phyloP scores from a whole-genome alignment of 1,140 invertebrate species.

The Agrilus planipennis region DNA sequence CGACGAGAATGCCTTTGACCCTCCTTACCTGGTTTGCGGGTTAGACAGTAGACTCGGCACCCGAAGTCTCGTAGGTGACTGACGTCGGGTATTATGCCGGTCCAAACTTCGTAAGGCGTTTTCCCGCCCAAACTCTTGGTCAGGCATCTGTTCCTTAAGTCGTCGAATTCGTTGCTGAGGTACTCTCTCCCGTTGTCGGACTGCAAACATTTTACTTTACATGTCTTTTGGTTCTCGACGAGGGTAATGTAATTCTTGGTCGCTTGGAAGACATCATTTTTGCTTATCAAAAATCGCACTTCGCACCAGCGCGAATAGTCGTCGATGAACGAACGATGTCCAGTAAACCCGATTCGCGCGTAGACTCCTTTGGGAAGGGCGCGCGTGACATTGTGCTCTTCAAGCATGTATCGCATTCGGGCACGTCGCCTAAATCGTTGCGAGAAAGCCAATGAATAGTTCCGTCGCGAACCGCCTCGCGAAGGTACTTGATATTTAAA shows the following conservation, averaged over 20 bases:
- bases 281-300: constrained; percentile 33
- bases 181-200: constrained; percentile 34
- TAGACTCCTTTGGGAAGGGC: constrained; percentile 15
- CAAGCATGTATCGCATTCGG: constrained; percentile 20
- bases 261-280: constrained; percentile 28
- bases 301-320: constrained; percentile 32
- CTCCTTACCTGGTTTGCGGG: no score
- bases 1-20: no score
- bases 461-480: constrained; percentile 4
- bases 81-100: no score
- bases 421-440: background rate
- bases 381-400: constrained; percentile 20
- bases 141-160: no score
- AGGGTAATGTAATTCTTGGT: constrained; percentile 5
- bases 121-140: no score
- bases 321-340: constrained; percentile 34
- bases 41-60: no score
- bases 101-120: no score
- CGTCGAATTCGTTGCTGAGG: constrained; percentile 20
- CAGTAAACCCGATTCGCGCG: constrained; percentile 8
- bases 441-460: constrained; percentile 9
- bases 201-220: constrained; percentile 27
- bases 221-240: constrained; percentile 17
- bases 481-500: constrained; percentile 10
- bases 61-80: no score